A percentile compares a stretch with the other conserved stretches of the same genome.
Evolutionary conservation across 1,140 invertebrate genomes (phyloP).

Genomic region (Formica selysi): DNA sequence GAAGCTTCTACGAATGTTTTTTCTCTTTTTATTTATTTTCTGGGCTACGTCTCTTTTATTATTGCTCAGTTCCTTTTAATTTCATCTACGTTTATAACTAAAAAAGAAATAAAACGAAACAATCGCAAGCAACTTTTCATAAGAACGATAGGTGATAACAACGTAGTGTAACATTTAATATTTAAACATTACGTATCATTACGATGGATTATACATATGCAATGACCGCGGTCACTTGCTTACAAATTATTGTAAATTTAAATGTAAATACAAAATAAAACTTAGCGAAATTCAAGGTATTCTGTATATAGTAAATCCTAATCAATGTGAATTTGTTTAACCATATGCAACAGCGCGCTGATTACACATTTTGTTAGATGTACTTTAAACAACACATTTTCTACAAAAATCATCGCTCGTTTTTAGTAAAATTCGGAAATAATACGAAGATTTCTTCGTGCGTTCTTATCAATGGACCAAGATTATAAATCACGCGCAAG

Average conservation of each 20-base stretch:
- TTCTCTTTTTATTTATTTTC: too few species aligned
- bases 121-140: constrained; percentile 23
- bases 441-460: constrained; percentile 26
- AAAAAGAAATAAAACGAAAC: neutral
- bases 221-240: constrained; percentile 5
- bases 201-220: neutral
- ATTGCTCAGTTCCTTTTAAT: too few species aligned
- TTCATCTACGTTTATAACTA: too few species aligned
- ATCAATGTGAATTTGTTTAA: constrained; percentile 4
- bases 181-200: constrained; percentile 7
- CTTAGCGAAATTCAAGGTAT: neutral
- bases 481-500: neutral
- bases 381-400: neutral
- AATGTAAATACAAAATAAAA: constrained; percentile 22
- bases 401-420: neutral
- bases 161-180: neutral
- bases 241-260: constrained; percentile 8
- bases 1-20: too few species aligned
- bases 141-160: constrained; percentile 15
- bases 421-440: constrained; percentile 11
- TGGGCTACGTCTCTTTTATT: too few species aligned
- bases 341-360: neutral
- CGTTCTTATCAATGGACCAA: neutral
- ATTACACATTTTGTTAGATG: constrained; percentile 16
- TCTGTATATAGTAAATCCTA: neutral